These are phyloP conservation scores for Pangasius larnaudii DNA, from an alignment of 2,797 vertebrate genomes.

Conservation along the genomic window DNA sequence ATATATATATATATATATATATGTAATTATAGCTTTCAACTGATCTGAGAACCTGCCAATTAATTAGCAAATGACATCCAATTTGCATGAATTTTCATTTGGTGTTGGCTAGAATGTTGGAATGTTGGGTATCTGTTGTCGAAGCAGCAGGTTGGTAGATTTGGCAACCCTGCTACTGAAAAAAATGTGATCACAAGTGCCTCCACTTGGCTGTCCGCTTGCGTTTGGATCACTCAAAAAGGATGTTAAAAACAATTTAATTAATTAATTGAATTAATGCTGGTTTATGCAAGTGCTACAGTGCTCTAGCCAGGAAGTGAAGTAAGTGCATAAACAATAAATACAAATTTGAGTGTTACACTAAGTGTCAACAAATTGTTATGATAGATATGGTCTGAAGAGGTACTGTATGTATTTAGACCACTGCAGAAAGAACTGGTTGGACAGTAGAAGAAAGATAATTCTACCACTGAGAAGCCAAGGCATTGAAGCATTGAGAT, in stretches of 20 bases:
- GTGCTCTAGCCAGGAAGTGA: background rate
- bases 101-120: background rate
- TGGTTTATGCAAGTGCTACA: background rate
- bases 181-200: background rate
- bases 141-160: conserved; percentile 2
- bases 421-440: background rate
- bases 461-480: background rate
- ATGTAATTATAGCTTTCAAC: background rate
- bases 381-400: background rate
- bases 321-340: background rate
- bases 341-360: background rate
- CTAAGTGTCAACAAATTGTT: background rate
- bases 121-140: background rate
- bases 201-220: background rate
- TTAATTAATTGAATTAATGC: background rate
- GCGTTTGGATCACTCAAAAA: background rate
- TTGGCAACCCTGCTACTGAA: background rate
- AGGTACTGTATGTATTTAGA: background rate
- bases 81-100: background rate
- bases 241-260: background rate
- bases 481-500: background rate
- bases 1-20: no score
- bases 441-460: background rate
- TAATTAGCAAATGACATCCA: background rate
- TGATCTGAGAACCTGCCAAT: background rate